A percentile compares a stretch with the other conserved stretches of the same genome.
Conservation (phyloP, 2,113 vertebrate genomes). For the Leptobrachium ailaonicum region DNA sequence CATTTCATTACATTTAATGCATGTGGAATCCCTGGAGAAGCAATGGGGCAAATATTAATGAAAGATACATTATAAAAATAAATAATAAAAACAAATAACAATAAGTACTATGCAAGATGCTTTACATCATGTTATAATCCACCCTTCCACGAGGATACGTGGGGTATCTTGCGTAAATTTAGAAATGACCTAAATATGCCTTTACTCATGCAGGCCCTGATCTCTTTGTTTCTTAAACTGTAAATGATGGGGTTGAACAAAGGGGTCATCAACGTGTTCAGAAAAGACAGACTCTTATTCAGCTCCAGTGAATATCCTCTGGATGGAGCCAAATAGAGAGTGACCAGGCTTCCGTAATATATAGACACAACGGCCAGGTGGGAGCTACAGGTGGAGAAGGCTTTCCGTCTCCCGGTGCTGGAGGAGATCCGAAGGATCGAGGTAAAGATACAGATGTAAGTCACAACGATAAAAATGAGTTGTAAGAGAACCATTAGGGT, state of each 20-base stretch:
- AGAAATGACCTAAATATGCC: no score
- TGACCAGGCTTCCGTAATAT: background rate
- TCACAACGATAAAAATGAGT: background rate
- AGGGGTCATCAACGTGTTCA: background rate
- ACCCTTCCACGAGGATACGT: no score
- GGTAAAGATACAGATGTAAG: no score
- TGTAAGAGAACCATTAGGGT: background rate
- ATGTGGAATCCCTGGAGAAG: no score
- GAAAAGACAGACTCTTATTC: background rate
- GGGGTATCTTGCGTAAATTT: no score
- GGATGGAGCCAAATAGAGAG: background rate
- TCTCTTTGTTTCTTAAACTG: conserved; percentile 13
- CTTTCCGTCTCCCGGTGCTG: no score
- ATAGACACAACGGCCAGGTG: background rate
- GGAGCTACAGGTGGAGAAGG: background rate
- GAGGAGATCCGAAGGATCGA: background rate
- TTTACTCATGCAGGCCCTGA: background rate
- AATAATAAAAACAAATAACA: no score
- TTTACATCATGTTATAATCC: no score
- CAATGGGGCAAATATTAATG: no score
- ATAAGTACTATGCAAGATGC: no score
- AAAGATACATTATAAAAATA: no score
- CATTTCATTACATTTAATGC: no score
- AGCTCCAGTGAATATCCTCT: background rate
- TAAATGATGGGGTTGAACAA: conserved; percentile 8